Base-by-base conservation (phyloP, 1,140 invertebrate genomes). In the Melipona quadrifasciata region DNA sequence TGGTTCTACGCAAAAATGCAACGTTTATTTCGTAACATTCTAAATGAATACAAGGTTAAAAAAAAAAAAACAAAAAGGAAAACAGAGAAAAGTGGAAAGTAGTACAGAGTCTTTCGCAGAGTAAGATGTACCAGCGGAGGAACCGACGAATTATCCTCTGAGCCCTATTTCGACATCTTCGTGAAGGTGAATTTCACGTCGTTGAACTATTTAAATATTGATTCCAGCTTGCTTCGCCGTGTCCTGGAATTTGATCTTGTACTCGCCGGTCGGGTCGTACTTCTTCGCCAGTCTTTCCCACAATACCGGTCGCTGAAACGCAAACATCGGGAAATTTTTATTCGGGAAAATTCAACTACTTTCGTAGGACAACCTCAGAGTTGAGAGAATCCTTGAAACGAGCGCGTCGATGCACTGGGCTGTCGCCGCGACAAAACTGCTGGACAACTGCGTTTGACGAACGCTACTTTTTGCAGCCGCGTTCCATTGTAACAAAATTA, bases 191-290 rank as follows among this genome's bases (percentile, higher is more conserved):
- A 17, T 17, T 27, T 6, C 24, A 11, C 55, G 5, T n/a, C 21
- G 6, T 11, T 1, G n/a, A 65, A 83, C 47, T 79, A 67, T 82
- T 88, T 87, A 92, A 31, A 88, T 1, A 1, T 78, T 68, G 84
- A 92, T 88, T 39, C 91, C 91, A 19, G 39, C 68, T 8, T 84
- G 78, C 17, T 86, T 89, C 0, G 95, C 96, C 17, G 94, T 93
- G 0, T 93, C 90, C 67, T 95, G 93, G 89, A 96, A 97, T 78
- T 95, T 95, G 84, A 92, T 92, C 79, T 93, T 94, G 92, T 95
- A 96, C 65, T 94, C 88, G 0, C 95, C 95, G 24, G 93, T 91
- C 4, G 96, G 96, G 87, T 97, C 96, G 87, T 94, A 97, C 90
- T 96, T 96, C 34, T 90, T 94, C 74, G 94, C 92, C 67, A 97